phyloP scores from a whole-genome alignment of 2,797 vertebrate species.

The Pangasius macronema region DNA sequence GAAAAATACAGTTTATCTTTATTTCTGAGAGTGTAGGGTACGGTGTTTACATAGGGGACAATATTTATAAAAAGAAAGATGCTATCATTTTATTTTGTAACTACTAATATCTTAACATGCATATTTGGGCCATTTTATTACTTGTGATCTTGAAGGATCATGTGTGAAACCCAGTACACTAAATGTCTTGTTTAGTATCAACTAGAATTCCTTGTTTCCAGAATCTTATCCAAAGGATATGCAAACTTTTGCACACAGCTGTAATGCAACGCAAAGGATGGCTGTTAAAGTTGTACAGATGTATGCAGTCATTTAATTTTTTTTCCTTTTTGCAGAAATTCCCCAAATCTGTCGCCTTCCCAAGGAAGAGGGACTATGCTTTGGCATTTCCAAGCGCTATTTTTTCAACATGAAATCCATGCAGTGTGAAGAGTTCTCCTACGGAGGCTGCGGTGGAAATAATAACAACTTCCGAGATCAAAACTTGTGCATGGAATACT shows the following conservation, averaged over 20 bases:
- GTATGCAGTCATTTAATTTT: not conserved
- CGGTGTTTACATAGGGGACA: not conserved
- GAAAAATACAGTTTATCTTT: not conserved
- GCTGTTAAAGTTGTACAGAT: not conserved
- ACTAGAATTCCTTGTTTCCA: not conserved
- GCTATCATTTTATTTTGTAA: not conserved
- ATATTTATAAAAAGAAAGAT: not conserved
- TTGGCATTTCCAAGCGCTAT: constrained; percentile 68
- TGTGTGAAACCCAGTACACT: not conserved
- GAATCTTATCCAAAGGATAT: not conserved
- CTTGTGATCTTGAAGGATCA: not conserved
- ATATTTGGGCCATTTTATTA: not conserved
- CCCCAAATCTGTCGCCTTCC: constrained; percentile 82
- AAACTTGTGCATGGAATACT: constrained; percentile 79
- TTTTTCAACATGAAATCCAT: constrained; percentile 89
- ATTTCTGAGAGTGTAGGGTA: not conserved
- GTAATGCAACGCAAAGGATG: not conserved
- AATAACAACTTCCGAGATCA: constrained; percentile 80
- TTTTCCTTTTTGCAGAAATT: constrained; percentile 74
- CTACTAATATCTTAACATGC: not conserved
- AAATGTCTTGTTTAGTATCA: not conserved
- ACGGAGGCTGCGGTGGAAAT: constrained; percentile 79
- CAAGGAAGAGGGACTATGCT: constrained; percentile 74
- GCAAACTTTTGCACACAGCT: not conserved
- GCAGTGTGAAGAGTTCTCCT: constrained; percentile 83